phyloP scores from a whole-genome alignment of 2,888 invertebrate genomes.

The Microplitis manilae region DNA sequence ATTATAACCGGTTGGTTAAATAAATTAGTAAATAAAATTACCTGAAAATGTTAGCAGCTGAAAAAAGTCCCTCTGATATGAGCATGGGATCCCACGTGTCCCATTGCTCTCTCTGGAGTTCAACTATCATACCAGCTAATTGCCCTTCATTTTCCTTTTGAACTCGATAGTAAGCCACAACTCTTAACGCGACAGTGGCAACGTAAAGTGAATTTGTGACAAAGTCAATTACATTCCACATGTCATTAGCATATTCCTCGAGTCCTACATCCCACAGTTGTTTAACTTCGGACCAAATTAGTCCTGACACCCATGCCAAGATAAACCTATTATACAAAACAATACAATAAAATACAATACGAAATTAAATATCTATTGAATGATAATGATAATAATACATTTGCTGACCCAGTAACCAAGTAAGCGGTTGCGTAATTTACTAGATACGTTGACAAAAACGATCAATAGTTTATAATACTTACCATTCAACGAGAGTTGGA shows the following conservation, averaged over 20 bases:
- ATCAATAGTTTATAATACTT: conserved; percentile 35
- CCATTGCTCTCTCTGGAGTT: conserved; percentile 91
- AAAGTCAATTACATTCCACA: conserved; percentile 99
- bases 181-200: conserved; percentile 93
- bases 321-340: conserved; percentile 76
- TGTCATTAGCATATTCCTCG: conserved; percentile 96
- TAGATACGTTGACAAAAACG: background rate
- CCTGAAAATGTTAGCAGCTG: conserved; percentile 97
- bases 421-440: background rate
- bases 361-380: background rate
- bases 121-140: conserved; percentile 74
- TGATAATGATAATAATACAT: background rate
- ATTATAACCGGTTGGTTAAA: too few species aligned
- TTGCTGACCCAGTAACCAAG: background rate
- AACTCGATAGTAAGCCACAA: conserved; percentile 96
- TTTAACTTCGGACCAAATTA: conserved; percentile 99
- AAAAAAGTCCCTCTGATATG: conserved; percentile 95
- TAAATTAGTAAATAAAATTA: conserved; percentile 54
- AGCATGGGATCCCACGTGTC: conserved; percentile 99
- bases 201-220: conserved; percentile 98
- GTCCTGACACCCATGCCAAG: conserved; percentile 93
- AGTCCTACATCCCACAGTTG: conserved; percentile 98
- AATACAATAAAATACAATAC: background rate
- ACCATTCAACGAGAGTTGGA: conserved; percentile 95
- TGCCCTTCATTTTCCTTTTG: conserved; percentile 84